Evolutionary conservation across 2,888 invertebrate species (phyloP).

Genomic region (Stegophylla sp.): DNA sequence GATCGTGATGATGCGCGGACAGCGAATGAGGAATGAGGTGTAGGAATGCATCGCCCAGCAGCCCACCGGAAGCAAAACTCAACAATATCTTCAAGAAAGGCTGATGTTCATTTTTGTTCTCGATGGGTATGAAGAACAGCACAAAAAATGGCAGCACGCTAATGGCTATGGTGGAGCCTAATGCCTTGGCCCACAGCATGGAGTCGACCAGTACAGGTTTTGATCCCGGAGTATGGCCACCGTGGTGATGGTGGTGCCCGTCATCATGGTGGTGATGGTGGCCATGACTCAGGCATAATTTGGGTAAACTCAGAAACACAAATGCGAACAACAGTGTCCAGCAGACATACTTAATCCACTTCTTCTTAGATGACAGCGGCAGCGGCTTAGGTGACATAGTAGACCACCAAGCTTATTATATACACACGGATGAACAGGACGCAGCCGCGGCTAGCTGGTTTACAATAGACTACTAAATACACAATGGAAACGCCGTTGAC

Average conservation of each 20-base stretch:
- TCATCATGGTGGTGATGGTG: constrained; percentile 67
- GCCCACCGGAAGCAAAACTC: constrained; percentile 92
- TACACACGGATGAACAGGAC: no score
- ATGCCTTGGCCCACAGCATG: constrained; percentile 78
- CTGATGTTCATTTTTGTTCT: constrained; percentile 82
- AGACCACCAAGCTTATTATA: no score
- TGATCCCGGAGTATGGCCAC: constrained; percentile 60
- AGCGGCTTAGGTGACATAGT: no score
- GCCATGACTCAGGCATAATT: constrained; percentile 63
- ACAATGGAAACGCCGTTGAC: no score
- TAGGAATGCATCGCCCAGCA: constrained; percentile 97
- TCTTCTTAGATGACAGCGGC: constrained; percentile 26
- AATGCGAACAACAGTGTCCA: constrained; percentile 42
- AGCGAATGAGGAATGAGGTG: constrained; percentile 98
- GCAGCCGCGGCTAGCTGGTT: no score
- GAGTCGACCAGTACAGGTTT: constrained; percentile 64
- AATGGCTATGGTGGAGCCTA: constrained; percentile 89
- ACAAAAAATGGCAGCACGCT: constrained; percentile 94
- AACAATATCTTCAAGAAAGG: constrained; percentile 87
- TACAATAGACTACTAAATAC: no score
- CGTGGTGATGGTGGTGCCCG: constrained; percentile 67
- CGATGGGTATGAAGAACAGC: constrained; percentile 89
- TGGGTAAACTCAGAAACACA: constrained; percentile 58
- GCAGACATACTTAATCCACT: constrained; percentile 7
- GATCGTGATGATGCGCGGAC: constrained; percentile 68